Evolutionary conservation across 2,888 invertebrate genomes (phyloP).

Genomic region (Oithona nana): DNA sequence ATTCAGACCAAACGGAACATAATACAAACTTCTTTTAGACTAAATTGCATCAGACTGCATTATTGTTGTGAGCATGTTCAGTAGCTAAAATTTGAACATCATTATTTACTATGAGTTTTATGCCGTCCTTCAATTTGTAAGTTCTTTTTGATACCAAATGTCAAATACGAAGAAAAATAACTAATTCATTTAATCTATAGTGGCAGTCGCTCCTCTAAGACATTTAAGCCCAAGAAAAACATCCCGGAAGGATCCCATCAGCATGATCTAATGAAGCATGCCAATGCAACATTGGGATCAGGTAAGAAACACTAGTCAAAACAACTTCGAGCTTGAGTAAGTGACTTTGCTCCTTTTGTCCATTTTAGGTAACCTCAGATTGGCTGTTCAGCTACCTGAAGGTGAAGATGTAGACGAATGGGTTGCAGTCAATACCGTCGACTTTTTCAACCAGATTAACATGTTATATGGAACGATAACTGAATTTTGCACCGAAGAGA

Average conservation of each 20-base stretch:
- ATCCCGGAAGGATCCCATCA: constrained; percentile 96
- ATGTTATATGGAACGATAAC: constrained; percentile 99
- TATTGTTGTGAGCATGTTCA: too few species aligned
- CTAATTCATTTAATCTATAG: neutral
- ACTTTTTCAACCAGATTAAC: constrained; percentile 99
- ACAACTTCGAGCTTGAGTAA: neutral
- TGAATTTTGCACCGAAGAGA: constrained; percentile 96
- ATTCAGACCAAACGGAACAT: too few species aligned
- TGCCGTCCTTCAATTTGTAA: neutral
- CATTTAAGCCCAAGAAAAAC: constrained; percentile 96
- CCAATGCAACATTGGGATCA: constrained; percentile 92
- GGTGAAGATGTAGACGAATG: constrained; percentile 99
- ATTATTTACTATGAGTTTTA: constrained; percentile 4
- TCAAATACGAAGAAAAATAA: neutral
- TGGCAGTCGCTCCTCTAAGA: constrained; percentile 79
- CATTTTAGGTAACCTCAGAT: constrained; percentile 46
- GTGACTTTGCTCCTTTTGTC: neutral
- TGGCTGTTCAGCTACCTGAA: constrained; percentile 90
- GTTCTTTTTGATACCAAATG: neutral
- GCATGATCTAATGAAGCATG: constrained; percentile 96
- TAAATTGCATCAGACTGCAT: too few species aligned
- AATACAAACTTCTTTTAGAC: too few species aligned
- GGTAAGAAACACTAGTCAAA: constrained; percentile 32
- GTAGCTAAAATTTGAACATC: too few species aligned
- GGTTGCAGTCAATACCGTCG: constrained; percentile 99